Conservation (phyloP, 2,113 vertebrate species). For the Rallus limicola region DNA sequence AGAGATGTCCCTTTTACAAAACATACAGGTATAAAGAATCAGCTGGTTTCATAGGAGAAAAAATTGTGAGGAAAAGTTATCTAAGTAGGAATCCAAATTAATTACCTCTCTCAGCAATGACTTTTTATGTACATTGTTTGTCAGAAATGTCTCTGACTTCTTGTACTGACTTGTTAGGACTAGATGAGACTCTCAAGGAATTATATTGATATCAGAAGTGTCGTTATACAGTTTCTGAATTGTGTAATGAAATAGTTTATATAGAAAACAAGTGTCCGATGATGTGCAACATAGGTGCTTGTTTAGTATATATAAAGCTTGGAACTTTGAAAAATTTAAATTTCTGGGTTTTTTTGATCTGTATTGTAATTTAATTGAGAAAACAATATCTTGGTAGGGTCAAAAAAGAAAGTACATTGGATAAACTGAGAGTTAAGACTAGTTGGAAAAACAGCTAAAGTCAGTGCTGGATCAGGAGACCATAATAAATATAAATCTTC, state of each 20-base stretch:
- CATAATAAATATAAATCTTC: not conserved
- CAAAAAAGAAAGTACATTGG: not conserved
- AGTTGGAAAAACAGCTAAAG: not conserved
- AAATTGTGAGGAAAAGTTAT: not conserved
- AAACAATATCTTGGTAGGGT: not conserved
- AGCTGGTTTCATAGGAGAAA: not conserved
- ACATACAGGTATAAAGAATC: conserved; percentile 82
- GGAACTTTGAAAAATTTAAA: not conserved
- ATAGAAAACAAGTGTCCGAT: not conserved
- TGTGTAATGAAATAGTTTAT: not conserved
- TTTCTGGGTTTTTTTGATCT: not conserved
- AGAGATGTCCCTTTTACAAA: conserved; percentile 91
- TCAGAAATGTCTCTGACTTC: not conserved
- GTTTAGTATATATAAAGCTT: not conserved
- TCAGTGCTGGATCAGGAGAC: not conserved
- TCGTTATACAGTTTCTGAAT: not conserved
- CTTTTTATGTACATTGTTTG: not conserved
- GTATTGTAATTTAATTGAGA: not conserved
- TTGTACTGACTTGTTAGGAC: not conserved
- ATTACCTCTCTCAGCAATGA: not conserved
- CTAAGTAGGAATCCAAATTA: not conserved
- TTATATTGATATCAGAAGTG: not conserved
- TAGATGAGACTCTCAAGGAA: not conserved
- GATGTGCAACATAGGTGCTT: not conserved
- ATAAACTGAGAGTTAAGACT: not conserved